Evolutionary conservation across 2,797 vertebrate species (phyloP).

Genomic region (Kryptopterus vitreolus): DNA sequence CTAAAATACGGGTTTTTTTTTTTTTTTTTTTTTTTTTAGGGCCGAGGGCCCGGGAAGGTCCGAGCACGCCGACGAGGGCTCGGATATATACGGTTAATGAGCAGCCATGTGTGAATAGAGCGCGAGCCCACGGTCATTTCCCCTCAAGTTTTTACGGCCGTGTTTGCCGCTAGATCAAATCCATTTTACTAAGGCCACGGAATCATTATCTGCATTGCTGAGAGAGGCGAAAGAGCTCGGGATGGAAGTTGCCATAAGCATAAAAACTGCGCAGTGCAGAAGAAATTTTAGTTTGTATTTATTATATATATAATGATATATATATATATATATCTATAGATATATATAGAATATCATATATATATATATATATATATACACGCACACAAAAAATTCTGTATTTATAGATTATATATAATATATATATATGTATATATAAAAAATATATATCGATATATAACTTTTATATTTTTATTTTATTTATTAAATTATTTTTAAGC

Average conservation of each 20-base stretch:
- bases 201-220: conserved; percentile 29
- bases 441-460: too few relatives aligned
- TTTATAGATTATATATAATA: too few relatives aligned
- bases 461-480: too few relatives aligned
- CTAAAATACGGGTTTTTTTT: neutral
- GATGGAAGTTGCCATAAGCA: conserved; percentile 32
- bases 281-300: conserved; percentile 12
- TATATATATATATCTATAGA: too few relatives aligned
- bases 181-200: conserved; percentile 26
- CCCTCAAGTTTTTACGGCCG: conserved; percentile 43
- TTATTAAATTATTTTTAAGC: too few relatives aligned
- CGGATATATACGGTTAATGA: conserved; percentile 41
- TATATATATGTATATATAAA: too few relatives aligned
- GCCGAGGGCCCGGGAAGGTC: too few relatives aligned
- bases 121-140: conserved; percentile 17
- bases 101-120: conserved; percentile 28
- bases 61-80: neutral
- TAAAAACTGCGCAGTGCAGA: conserved; percentile 25
- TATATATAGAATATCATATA: too few relatives aligned
- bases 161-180: conserved; percentile 20
- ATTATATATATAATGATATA: too few relatives aligned
- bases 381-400: too few relatives aligned
- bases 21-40: conserved; percentile 13
- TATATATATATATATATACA: too few relatives aligned
- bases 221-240: conserved; percentile 28